Evolutionary conservation across 2,113 vertebrate genomes (phyloP).

Genomic region (Accipiter virgatus): DNA sequence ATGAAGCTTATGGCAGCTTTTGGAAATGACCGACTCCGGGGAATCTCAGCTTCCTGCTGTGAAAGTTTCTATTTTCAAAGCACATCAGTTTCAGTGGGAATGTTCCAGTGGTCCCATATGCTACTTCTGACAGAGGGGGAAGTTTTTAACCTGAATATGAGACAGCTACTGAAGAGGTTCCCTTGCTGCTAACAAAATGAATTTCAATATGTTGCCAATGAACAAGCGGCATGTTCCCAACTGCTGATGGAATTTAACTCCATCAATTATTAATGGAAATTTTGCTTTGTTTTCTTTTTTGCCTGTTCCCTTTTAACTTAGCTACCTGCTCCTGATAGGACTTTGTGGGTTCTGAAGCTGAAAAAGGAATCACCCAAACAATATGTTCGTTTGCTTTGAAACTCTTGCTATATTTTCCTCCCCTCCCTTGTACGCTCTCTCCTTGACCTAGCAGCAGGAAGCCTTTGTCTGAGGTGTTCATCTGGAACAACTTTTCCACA

Average conservation of each 20-base stretch:
- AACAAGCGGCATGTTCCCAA: conserved; percentile 54
- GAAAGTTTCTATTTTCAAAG: conserved; percentile 90
- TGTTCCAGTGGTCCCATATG: conserved; percentile 78
- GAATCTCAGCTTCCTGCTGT: conserved; percentile 84
- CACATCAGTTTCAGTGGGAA: conserved; percentile 78
- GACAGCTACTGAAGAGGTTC: conserved; percentile 71
- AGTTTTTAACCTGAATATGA: conserved; percentile 69
- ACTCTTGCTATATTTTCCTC: conserved; percentile 56
- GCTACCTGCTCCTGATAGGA: conserved; percentile 33
- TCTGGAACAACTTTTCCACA: conserved; percentile 99
- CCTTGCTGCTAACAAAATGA: conserved; percentile 72
- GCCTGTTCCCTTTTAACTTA: conserved; percentile 44
- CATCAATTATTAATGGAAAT: conserved; percentile 71
- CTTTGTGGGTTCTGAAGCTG: conserved; percentile 54
- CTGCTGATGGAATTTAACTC: conserved; percentile 63
- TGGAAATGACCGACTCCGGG: conserved; percentile 80
- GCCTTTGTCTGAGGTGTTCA: conserved; percentile 98
- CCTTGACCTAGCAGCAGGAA: conserved; percentile 86
- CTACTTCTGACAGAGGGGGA: conserved; percentile 73
- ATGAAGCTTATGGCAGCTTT: conserved; percentile 82
- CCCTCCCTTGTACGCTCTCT: conserved; percentile 64
- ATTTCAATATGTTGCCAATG: conserved; percentile 72
- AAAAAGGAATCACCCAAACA: conserved; percentile 60
- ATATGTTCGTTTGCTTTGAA: conserved; percentile 61
- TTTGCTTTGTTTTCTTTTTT: conserved; percentile 64